These are phyloP conservation scores for Eucidaris tribuloides DNA, from an alignment of 35 echinoderm and acorn worm species.

Conservation along the genomic window DNA sequence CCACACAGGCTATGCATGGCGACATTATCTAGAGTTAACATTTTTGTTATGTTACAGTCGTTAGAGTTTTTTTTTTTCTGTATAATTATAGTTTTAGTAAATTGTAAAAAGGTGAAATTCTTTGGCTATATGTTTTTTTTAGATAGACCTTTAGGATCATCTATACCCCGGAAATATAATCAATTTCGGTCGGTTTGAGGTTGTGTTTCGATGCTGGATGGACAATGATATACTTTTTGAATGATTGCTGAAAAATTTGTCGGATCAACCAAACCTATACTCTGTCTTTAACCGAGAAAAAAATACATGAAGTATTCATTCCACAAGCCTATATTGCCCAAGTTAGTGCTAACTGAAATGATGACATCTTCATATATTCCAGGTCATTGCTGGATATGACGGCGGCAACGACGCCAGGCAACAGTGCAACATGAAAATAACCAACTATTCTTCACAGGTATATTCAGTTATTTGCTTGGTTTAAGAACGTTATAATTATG, in stretches of 20 bases:
- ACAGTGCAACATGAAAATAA: slow-evolving; percentile 22
- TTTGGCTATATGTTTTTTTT: too few relatives aligned
- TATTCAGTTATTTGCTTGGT: not conserved
- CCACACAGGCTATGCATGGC: not conserved
- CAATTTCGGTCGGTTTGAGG: too few relatives aligned
- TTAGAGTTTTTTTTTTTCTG: too few relatives aligned
- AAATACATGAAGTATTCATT: not conserved
- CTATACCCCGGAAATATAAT: too few relatives aligned
- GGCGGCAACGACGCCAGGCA: slow-evolving; percentile 58
- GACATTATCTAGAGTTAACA: too few relatives aligned
- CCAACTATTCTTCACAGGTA: slow-evolving; percentile 64
- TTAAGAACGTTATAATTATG: too few relatives aligned
- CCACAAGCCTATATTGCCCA: not conserved
- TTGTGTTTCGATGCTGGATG: not conserved
- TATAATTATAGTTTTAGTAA: too few relatives aligned
- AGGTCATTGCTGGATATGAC: slow-evolving; percentile 77
- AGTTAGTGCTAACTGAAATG: not conserved
- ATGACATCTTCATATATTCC: not conserved
- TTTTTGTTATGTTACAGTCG: too few relatives aligned
- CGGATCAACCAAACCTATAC: not conserved
- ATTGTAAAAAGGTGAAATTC: too few relatives aligned
- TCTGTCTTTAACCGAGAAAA: not conserved
- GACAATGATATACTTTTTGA: not conserved
- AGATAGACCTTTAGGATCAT: too few relatives aligned
- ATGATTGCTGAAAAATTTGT: not conserved